Evolutionary conservation across 2,888 invertebrate species (phyloP).

Genomic region (Gastrophysa polygoni): DNA sequence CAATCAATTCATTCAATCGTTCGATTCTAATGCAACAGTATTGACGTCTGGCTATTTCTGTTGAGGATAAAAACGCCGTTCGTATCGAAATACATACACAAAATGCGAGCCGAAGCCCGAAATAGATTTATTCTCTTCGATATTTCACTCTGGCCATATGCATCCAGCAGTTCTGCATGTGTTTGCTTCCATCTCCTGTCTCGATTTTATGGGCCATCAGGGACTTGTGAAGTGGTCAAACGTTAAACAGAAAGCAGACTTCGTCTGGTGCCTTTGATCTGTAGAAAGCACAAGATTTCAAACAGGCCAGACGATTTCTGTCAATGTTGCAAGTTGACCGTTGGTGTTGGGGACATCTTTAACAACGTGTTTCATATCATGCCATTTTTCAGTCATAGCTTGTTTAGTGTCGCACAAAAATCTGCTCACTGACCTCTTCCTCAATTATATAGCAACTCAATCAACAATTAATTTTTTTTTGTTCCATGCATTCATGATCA

Average conservation of each 20-base stretch:
- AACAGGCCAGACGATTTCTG: no score
- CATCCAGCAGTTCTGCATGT: conserved; percentile 41
- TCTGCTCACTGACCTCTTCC: no score
- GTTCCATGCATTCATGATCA: no score
- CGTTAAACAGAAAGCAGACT: not conserved
- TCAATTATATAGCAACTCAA: no score
- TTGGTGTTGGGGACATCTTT: no score
- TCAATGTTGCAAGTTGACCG: no score
- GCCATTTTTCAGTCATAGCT: no score
- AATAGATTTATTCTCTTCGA: conserved; percentile 41
- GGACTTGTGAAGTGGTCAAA: conserved; percentile 42
- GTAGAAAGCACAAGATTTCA: conserved; percentile 4
- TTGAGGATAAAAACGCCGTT: not conserved
- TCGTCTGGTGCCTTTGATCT: conserved; percentile 25
- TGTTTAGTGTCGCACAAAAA: no score
- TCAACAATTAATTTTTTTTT: no score
- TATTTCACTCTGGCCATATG: conserved; percentile 39
- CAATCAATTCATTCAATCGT: no score
- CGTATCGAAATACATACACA: conserved; percentile 27
- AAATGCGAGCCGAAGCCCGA: conserved; percentile 38
- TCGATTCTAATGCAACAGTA: no score
- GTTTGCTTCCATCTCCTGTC: conserved; percentile 33
- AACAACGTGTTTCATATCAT: no score
- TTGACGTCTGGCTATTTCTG: not conserved
- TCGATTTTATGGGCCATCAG: conserved; percentile 38